A percentile compares a stretch with the other conserved stretches of the same genome.
These are phyloP conservation scores for Ptycholaimellus sp. DNA, from an alignment of 2,888 invertebrate genomes.

Conservation along the genomic window DNA sequence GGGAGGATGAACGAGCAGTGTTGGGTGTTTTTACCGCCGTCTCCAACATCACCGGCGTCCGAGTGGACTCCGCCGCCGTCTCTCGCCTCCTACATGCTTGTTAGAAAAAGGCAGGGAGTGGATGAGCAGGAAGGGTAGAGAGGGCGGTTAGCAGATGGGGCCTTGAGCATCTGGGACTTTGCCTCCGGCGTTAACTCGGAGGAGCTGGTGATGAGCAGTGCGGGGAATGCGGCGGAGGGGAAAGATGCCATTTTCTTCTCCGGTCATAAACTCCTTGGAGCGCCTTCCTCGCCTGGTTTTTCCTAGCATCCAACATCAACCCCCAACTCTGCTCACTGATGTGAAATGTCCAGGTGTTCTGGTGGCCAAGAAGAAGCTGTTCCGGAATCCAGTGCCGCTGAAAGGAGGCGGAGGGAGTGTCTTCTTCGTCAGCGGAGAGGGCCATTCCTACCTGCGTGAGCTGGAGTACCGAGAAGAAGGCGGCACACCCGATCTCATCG, in stretches of 20 bases:
- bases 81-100: neutral
- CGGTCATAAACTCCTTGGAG: slow-evolving; percentile 68
- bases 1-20: too few relatives aligned
- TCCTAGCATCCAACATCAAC: too few relatives aligned
- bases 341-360: slow-evolving; percentile 40
- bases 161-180: slow-evolving; percentile 12
- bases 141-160: slow-evolving; percentile 9
- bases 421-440: slow-evolving; percentile 32
- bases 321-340: too few relatives aligned
- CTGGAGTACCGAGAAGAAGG: slow-evolving; percentile 7
- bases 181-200: too few relatives aligned
- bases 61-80: neutral
- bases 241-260: slow-evolving; percentile 72
- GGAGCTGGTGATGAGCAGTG: too few relatives aligned
- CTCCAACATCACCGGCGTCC: too few relatives aligned
- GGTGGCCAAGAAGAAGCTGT: slow-evolving; percentile 39
- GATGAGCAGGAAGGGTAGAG: slow-evolving; percentile 31
- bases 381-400: slow-evolving; percentile 33
- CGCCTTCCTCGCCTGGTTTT: slow-evolving; percentile 60
- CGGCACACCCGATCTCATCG: slow-evolving; percentile 2
- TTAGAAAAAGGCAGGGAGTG: slow-evolving; percentile 7
- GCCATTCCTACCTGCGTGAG: slow-evolving; percentile 33
- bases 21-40: too few relatives aligned
- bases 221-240: slow-evolving; percentile 54
- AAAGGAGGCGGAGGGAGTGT: slow-evolving; percentile 37